phyloP scores from a whole-genome alignment of 2,888 invertebrate genomes.

The Xanthostigma xanthostigma region DNA sequence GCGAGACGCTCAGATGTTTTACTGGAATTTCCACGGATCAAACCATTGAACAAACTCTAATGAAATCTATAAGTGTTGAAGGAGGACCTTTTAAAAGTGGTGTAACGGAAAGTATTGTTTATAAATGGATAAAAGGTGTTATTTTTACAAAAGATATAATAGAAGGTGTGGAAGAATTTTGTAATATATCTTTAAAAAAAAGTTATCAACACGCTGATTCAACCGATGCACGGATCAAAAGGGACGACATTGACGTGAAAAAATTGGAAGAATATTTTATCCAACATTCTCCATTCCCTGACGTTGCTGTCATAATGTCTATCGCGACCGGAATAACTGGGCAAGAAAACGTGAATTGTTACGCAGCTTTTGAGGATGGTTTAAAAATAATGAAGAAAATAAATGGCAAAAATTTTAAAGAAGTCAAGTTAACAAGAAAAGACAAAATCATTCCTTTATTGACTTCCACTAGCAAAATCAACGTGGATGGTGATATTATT shows the following conservation, averaged over 20 bases:
- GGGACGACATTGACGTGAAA: conserved; percentile 5
- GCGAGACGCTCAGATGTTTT: conserved; percentile 13
- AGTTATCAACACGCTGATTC: conserved; percentile 7
- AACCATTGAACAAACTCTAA: conserved; percentile 14
- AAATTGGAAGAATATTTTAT: conserved; percentile 7
- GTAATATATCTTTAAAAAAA: conserved; percentile 1
- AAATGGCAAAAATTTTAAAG: conserved; percentile 3
- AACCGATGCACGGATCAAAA: conserved; percentile 5
- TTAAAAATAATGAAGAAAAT: conserved; percentile 8
- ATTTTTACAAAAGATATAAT: background rate
- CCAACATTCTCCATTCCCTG: conserved; percentile 10
- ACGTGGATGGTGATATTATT: conserved; percentile 8
- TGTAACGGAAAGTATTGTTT: background rate
- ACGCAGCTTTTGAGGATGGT: conserved; percentile 9
- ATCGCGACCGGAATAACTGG: conserved; percentile 12
- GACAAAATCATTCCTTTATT: conserved; percentile 6
- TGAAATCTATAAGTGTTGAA: conserved; percentile 9
- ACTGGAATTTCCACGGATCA: conserved; percentile 13
- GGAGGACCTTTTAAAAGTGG: background rate
- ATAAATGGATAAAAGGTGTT: background rate
- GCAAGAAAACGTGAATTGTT: conserved; percentile 9
- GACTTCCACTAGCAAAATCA: conserved; percentile 6
- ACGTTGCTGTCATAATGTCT: conserved; percentile 9
- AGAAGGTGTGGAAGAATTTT: conserved; percentile 6
- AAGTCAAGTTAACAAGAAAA: conserved; percentile 6